A percentile compares a stretch with the other conserved stretches of the same genome.
Evolutionary conservation across 2,888 invertebrate genomes (phyloP).

Genomic region (Nebria brevicollis): DNA sequence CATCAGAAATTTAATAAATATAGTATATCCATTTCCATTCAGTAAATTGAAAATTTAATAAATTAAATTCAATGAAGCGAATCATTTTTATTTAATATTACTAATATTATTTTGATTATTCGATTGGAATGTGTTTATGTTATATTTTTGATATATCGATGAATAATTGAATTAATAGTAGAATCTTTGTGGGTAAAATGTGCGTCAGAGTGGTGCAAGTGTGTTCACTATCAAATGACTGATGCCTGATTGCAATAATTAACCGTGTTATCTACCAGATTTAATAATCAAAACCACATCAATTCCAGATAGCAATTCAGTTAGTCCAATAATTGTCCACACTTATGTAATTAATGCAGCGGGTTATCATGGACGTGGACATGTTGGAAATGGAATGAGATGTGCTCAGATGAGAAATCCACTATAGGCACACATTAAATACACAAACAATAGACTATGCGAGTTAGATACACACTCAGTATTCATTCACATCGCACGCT

Average conservation of each 20-base stretch:
- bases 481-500: not conserved
- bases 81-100: not conserved
- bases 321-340: not conserved
- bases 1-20: too few species aligned
- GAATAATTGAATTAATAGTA: too few species aligned
- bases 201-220: too few species aligned
- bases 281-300: slow-evolving; percentile 1
- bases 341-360: not conserved
- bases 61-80: not conserved
- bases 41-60: too few species aligned
- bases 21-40: too few species aligned
- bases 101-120: too few species aligned
- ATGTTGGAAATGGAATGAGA: not conserved
- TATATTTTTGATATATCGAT: too few species aligned
- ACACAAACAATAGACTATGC: not conserved
- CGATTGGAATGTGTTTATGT: too few species aligned
- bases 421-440: not conserved
- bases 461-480: not conserved
- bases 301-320: slow-evolving; percentile 1
- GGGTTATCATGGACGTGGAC: not conserved
- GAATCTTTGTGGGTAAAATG: too few species aligned
- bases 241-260: not conserved
- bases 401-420: not conserved
- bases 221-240: not conserved
- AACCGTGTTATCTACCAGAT: not conserved